Evolutionary conservation across 2,797 vertebrate species (phyloP).

Genomic region (Tolypeutes matacus): DNA sequence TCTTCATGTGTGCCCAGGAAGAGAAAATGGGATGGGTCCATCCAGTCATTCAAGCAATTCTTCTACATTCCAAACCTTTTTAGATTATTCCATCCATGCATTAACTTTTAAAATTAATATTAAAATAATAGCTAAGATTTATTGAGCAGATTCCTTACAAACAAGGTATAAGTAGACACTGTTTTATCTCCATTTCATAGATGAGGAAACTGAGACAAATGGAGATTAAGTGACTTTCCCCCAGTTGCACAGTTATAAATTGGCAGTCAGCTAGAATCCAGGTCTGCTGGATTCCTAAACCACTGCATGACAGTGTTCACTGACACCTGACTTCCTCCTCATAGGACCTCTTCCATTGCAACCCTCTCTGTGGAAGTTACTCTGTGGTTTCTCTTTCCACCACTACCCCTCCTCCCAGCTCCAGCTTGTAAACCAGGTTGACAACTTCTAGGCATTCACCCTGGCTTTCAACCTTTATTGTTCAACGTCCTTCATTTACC

Average conservation of each 20-base stretch:
- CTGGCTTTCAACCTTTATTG: background rate
- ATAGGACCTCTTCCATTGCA: background rate
- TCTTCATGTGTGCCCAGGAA: background rate
- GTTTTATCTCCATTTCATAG: background rate
- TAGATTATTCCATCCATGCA: background rate
- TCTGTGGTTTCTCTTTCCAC: background rate
- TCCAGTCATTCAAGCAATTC: background rate
- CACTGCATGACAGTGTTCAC: background rate
- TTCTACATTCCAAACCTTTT: background rate
- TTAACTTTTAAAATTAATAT: conserved; percentile 4
- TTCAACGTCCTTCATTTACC: background rate
- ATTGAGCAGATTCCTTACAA: background rate
- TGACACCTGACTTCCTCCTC: background rate
- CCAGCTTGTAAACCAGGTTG: background rate
- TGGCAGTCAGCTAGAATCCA: background rate
- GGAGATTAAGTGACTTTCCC: background rate
- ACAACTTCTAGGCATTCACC: background rate
- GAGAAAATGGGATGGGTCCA: background rate
- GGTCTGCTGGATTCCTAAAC: background rate
- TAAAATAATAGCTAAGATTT: background rate
- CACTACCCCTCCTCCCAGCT: background rate
- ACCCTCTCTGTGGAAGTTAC: background rate
- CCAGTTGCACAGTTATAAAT: background rate
- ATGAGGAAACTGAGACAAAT: background rate
- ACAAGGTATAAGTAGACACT: background rate